Percentiles rank a stretch among this genome's conserved stretches.
Conservation (phyloP, 2,888 invertebrate genomes). For the Mystacides longicornis region DNA sequence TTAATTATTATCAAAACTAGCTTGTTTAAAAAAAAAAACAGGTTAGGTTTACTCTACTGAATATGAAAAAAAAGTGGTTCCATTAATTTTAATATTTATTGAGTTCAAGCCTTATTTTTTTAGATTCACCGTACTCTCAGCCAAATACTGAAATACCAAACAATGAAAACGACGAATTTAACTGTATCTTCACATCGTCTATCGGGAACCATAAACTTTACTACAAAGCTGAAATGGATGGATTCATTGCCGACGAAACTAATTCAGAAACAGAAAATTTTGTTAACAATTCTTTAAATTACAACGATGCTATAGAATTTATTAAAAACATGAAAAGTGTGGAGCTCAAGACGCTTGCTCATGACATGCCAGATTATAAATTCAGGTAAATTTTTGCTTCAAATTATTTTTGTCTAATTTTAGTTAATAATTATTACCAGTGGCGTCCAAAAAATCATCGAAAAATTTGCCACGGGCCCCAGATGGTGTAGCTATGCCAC, state of each 20-base stretch:
- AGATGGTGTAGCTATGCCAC: too few species aligned
- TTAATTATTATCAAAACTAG: too few species aligned
- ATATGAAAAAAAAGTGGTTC: too few species aligned
- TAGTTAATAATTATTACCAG: too few species aligned
- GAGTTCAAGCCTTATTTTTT: too few species aligned
- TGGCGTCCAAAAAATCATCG: too few species aligned
- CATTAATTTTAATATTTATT: too few species aligned
- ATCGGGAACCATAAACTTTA: conserved; percentile 54
- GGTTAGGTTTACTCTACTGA: too few species aligned
- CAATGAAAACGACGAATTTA: conserved; percentile 60
- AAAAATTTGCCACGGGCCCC: too few species aligned
- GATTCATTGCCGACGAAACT: conserved; percentile 32
- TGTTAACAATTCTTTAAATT: conserved; percentile 29
- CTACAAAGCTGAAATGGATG: conserved; percentile 74
- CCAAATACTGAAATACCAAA: conserved; percentile 51
- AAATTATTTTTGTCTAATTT: too few species aligned
- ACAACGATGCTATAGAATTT: conserved; percentile 33
- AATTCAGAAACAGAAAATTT: conserved; percentile 16
- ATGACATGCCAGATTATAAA: conserved; percentile 49
- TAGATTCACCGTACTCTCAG: conserved; percentile 42
- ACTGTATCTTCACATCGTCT: conserved; percentile 53
- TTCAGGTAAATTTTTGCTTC: conserved; percentile 42
- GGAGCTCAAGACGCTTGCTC: conserved; percentile 62
- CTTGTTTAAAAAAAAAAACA: too few species aligned
- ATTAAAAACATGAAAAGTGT: conserved; percentile 48